Evolutionary conservation across 2,888 invertebrate species (phyloP).

Genomic region (Protophormia terraenovae): DNA sequence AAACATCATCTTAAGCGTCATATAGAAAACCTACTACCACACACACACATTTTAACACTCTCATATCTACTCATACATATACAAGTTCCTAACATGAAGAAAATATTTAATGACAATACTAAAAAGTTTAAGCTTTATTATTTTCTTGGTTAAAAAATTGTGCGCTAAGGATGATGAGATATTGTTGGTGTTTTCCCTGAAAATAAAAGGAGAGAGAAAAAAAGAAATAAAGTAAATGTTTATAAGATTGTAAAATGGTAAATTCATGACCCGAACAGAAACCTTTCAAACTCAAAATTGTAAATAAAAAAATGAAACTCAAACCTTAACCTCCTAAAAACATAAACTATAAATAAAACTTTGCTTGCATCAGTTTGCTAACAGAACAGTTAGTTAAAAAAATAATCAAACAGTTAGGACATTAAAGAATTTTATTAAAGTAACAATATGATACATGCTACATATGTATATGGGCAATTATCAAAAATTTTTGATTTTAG

Average conservation of each 20-base stretch:
- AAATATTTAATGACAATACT: conserved; percentile 81
- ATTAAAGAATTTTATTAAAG: too few relatives aligned
- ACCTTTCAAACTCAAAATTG: conserved; percentile 69
- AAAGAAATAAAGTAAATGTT: conserved; percentile 55
- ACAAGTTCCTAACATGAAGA: conserved; percentile 75
- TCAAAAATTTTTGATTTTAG: too few relatives aligned
- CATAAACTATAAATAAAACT: conserved; percentile 59
- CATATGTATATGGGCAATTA: too few relatives aligned
- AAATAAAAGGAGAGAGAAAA: conserved; percentile 34
- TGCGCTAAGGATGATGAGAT: conserved; percentile 63
- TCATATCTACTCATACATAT: not conserved
- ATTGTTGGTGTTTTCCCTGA: conserved; percentile 11
- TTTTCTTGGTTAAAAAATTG: conserved; percentile 79
- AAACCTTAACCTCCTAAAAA: conserved; percentile 72
- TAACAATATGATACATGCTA: too few relatives aligned
- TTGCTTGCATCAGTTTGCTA: conserved; percentile 24
- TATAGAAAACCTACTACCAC: conserved; percentile 1
- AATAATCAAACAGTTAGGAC: not conserved
- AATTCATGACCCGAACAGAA: conserved; percentile 80
- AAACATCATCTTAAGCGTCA: conserved; percentile 38
- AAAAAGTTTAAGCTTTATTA: conserved; percentile 82
- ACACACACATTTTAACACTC: not conserved
- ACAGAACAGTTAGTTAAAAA: not conserved
- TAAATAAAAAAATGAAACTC: conserved; percentile 14
- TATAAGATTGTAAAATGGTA: conserved; percentile 81